Conservation (phyloP, 1,140 invertebrate species). For the Saccostrea echinata region DNA sequence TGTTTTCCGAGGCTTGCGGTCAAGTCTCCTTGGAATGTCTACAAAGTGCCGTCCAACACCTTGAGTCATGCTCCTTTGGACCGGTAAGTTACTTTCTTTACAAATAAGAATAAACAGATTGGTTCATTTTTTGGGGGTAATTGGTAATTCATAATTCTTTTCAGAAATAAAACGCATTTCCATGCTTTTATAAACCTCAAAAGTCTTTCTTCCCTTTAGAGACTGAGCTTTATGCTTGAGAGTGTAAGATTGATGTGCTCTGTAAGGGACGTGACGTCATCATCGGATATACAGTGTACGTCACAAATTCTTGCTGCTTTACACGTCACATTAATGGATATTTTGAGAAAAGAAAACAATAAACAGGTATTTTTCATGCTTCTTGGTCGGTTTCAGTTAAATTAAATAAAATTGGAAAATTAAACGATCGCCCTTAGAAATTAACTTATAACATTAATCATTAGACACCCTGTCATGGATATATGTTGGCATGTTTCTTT, state of each 20-base stretch:
- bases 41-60: background rate
- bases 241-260: slow-evolving; percentile 26
- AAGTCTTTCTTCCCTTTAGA: background rate
- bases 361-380: background rate
- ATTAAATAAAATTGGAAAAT: too few relatives aligned
- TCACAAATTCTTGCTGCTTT: background rate
- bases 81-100: background rate
- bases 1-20: slow-evolving; percentile 36
- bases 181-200: too few relatives aligned
- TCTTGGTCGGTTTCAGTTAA: background rate
- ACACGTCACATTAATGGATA: slow-evolving; percentile 27
- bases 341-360: slow-evolving; percentile 17
- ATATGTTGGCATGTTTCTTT: too few relatives aligned
- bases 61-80: background rate
- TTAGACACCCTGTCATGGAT: too few relatives aligned
- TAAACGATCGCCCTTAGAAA: too few relatives aligned
- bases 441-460: too few relatives aligned
- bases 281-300: background rate
- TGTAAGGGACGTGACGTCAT: background rate
- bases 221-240: slow-evolving; percentile 31
- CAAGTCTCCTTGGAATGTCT: slow-evolving; percentile 7
- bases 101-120: too few relatives aligned
- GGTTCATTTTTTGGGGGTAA: too few relatives aligned
- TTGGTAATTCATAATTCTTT: too few relatives aligned
- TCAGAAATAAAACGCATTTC: too few relatives aligned